Evolutionary conservation across 2,888 invertebrate genomes (phyloP).

Genomic region (Dryadula phaetusa): DNA sequence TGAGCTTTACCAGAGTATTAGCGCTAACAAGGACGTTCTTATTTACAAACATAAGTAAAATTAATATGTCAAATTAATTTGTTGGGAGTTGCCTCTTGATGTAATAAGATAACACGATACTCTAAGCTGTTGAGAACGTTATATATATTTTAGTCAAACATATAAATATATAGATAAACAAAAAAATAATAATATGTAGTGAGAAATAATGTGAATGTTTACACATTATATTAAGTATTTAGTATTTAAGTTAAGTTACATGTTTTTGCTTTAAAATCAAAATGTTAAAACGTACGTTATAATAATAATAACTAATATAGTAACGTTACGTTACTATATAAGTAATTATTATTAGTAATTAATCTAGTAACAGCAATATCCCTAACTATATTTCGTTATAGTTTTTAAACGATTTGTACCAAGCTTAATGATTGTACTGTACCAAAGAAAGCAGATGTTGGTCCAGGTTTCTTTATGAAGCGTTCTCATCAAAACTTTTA

Average conservation of each 20-base stretch:
- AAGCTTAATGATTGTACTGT: background rate
- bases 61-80: constrained; percentile 46
- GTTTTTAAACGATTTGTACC: background rate
- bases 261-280: too few species aligned
- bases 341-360: background rate
- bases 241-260: too few species aligned
- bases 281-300: background rate
- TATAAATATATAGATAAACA: background rate
- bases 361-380: background rate
- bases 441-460: background rate
- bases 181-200: too few species aligned
- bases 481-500: constrained; percentile 9
- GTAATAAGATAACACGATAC: background rate
- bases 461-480: background rate
- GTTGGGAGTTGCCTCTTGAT: background rate
- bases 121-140: background rate
- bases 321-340: too few species aligned
- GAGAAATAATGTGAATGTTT: too few species aligned
- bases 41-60: constrained; percentile 25
- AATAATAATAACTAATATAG: too few species aligned
- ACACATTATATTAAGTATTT: too few species aligned
- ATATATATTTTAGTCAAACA: background rate
- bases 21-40: constrained; percentile 13
- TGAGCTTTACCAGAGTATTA: background rate
- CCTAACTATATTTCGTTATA: background rate